Evolutionary conservation across 2,113 vertebrate genomes (phyloP).

Genomic region (Dipodomys stephensi): DNA sequence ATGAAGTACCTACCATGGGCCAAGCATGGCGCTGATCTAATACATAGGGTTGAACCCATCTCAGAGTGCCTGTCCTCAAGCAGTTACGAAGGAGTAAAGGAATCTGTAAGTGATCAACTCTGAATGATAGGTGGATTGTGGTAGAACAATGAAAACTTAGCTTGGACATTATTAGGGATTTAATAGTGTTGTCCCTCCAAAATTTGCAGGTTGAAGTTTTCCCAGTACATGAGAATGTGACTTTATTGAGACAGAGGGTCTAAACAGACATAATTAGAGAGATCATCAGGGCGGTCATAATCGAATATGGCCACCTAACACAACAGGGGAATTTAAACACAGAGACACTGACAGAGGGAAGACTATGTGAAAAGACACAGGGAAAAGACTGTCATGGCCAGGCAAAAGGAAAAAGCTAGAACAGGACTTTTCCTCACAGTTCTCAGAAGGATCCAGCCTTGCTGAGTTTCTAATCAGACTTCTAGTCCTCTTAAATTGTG

Average conservation of each 20-base stretch:
- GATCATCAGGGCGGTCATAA: neutral
- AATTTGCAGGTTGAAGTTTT: neutral
- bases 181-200: neutral
- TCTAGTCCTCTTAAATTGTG: neutral
- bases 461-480: neutral
- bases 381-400: neutral
- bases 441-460: neutral
- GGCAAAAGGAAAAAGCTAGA: neutral
- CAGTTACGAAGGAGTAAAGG: neutral
- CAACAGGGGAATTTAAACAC: neutral
- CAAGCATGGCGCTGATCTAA: neutral
- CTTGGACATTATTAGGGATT: neutral
- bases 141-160: neutral
- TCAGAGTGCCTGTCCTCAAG: neutral
- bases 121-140: neutral
- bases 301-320: neutral
- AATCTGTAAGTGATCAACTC: neutral
- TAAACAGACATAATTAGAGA: neutral
- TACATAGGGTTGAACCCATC: slow-evolving; percentile 1
- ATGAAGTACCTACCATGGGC: neutral
- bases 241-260: neutral
- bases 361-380: neutral
- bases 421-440: neutral
- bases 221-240: neutral
- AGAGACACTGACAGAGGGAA: neutral